Base-by-base conservation (phyloP, 2,888 invertebrate species). In the Microctonus hyperodae region DNA sequence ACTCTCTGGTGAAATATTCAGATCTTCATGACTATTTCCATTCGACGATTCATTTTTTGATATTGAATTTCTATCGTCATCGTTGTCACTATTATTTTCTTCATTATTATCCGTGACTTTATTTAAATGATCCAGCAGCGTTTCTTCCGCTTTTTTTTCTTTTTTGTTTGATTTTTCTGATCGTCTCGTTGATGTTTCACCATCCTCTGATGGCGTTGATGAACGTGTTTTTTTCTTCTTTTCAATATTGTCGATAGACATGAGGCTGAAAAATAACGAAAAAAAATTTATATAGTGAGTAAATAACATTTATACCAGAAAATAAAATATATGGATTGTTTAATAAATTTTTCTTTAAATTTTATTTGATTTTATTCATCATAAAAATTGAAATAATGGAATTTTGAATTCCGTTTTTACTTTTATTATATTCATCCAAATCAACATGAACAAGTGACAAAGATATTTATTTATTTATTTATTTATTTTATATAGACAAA, bases 111-210 rank as follows among this genome's bases (percentile, higher is more conserved):
- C 57, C 37, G 23, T 35, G 1, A 31, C 53, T 44, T 53, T 63
- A 5, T 76, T 60, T 22, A 82, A 70, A 57, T 81, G 76, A 72
- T 81, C 75, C 68, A 78, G 40, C 10, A 79, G 69, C 25, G 75
- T 75, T 7, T 80, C 80, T 37, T 75, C 73, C 3, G 68, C 67
- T 22, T 75, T 75, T 51, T 77, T 73, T 1, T 69, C 64, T 68
- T 59, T 70, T 71, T 35, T 67, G 76, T 25, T 65, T 74, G 0
- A 16, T 28, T 51, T 58, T 62, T 59, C 56, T 31, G 35, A 67
- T 58, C 4, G 57, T 22, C 33, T 48, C 65, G 37, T 33, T 11
- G 64, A 64, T 22, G 67, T 64, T 7, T 68, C 60, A 5, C 72
- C 72, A 61, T 72, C 67, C 16, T 61, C 61, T 2, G 68, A 51